phyloP scores from a whole-genome alignment of 2,113 vertebrate species.

The Redunca redunca region DNA sequence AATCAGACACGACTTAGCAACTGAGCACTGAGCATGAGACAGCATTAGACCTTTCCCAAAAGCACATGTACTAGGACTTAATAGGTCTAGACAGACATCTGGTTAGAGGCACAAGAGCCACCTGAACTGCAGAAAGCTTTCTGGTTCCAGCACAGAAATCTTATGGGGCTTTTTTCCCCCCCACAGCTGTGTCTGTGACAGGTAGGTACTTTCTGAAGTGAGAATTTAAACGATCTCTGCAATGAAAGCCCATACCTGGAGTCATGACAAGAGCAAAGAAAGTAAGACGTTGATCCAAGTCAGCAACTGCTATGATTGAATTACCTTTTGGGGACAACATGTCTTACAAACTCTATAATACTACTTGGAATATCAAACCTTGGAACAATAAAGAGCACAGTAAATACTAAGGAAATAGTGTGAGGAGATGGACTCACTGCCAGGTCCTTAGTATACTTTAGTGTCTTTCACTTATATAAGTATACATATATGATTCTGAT shows the following conservation, averaged over 20 bases:
- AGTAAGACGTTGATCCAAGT: background rate
- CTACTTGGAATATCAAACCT: background rate
- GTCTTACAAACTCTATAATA: background rate
- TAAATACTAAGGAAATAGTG: background rate
- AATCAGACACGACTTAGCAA: background rate
- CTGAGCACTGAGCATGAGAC: background rate
- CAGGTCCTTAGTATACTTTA: background rate
- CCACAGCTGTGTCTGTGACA: conserved; percentile 5
- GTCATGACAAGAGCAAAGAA: background rate
- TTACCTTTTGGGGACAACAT: background rate
- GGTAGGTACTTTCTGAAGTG: background rate
- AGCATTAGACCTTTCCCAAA: background rate
- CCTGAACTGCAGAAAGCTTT: conserved; percentile 3
- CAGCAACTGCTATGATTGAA: background rate
- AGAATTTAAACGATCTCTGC: background rate
- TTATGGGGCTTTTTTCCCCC: background rate
- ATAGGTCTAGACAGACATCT: conserved; percentile 47
- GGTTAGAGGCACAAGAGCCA: background rate
- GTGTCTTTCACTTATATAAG: background rate
- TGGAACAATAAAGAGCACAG: background rate
- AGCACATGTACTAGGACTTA: background rate
- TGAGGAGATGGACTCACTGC: background rate
- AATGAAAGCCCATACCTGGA: background rate
- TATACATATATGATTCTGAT: background rate
- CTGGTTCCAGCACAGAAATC: conserved; percentile 4